phyloP scores from a whole-genome alignment of 2,797 vertebrate species.

The Myripristis jacobus region DNA sequence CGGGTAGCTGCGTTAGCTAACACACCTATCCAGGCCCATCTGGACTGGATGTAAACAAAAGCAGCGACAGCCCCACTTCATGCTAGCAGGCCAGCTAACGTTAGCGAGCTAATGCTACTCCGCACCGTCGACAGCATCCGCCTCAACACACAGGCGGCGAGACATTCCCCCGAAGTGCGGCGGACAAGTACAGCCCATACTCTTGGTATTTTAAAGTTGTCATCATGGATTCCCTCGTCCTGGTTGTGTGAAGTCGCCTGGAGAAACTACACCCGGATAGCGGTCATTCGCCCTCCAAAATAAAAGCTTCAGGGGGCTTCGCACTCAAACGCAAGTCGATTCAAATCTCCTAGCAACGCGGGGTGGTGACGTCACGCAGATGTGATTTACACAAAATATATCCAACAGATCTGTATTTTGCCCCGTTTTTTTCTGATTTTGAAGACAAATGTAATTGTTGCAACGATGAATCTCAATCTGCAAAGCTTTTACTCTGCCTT shows the following conservation, averaged over 20 bases:
- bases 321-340: too few relatives aligned
- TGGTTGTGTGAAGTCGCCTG: constrained; percentile 30
- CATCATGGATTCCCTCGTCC: constrained; percentile 65
- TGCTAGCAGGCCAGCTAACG: constrained; percentile 53
- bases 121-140: neutral
- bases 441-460: too few relatives aligned
- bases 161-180: constrained; percentile 8
- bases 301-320: constrained; percentile 37
- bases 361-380: too few relatives aligned
- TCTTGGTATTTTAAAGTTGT: constrained; percentile 63
- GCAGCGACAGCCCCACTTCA: constrained; percentile 49
- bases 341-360: too few relatives aligned
- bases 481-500: too few relatives aligned
- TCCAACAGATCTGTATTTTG: too few relatives aligned
- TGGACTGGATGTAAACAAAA: constrained; percentile 73
- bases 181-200: constrained; percentile 1
- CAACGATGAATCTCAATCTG: too few relatives aligned
- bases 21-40: constrained; percentile 67
- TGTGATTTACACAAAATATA: too few relatives aligned
- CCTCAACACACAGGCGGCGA: neutral
- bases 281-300: constrained; percentile 16
- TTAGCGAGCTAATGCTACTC: constrained; percentile 6
- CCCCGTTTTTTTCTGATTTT: too few relatives aligned
- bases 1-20: constrained; percentile 65
- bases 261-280: constrained; percentile 8